A percentile compares a stretch with the other conserved stretches of the same genome.
Conservation (phyloP, 1,140 invertebrate species). For the Drosophila sechellia region DNA sequence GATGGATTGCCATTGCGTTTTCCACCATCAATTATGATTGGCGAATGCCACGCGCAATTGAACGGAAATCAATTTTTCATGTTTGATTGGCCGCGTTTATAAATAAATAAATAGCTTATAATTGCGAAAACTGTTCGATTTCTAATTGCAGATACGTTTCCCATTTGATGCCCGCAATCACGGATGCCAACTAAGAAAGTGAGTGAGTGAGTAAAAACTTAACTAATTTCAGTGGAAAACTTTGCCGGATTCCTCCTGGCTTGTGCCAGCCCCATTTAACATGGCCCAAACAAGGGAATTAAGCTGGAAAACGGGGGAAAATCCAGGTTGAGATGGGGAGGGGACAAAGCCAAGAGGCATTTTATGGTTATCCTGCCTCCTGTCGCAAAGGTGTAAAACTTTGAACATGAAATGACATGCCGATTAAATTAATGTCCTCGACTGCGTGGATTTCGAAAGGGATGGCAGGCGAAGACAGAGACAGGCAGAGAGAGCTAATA, state of each 20-base stretch:
- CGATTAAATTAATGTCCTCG: slow-evolving; percentile 56
- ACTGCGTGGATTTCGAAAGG: slow-evolving; percentile 1
- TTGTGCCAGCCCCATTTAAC: slow-evolving; percentile 35
- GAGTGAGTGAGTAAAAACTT: slow-evolving; percentile 4
- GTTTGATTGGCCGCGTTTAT: slow-evolving; percentile 6
- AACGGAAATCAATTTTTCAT: slow-evolving; percentile 17
- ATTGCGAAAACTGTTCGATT: slow-evolving; percentile 11
- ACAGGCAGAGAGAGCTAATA: slow-evolving; percentile 15
- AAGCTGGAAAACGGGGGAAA: slow-evolving; percentile 10
- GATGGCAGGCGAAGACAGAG: too few relatives aligned
- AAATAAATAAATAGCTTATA: slow-evolving; percentile 10
- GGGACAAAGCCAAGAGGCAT: slow-evolving; percentile 41
- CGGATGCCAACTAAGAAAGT: neutral
- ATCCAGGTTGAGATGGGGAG: slow-evolving; percentile 3
- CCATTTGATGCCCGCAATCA: neutral
- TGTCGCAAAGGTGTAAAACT: slow-evolving; percentile 52
- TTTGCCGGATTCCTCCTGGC: slow-evolving; percentile 7
- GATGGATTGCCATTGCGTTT: neutral
- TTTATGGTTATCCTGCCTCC: slow-evolving; percentile 36
- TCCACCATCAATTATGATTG: slow-evolving; percentile 8
- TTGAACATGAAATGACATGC: slow-evolving; percentile 59
- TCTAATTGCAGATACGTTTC: slow-evolving; percentile 24
- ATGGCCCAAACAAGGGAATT: slow-evolving; percentile 22
- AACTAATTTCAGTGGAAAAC: slow-evolving; percentile 9
- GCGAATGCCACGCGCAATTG: neutral